Evolutionary conservation across 2,113 vertebrate genomes (phyloP), one percentile per base, ranked within the genome.

Genomic region (Cephalopterus ornatus): DNA sequence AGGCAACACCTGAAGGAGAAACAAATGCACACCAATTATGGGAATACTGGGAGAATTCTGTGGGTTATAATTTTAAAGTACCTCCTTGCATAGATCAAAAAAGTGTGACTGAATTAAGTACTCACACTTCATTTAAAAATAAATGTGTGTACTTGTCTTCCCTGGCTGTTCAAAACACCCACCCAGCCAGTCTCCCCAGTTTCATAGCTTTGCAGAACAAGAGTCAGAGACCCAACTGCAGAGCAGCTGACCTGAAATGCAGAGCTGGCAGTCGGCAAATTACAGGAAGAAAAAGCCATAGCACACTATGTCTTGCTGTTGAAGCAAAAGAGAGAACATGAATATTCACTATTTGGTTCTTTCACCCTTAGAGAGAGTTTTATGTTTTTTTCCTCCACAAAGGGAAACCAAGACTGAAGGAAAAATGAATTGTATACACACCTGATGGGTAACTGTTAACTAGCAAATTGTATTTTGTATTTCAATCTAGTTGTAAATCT

Each of bases 1-100:
- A 87, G 83, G 28, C 20, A 17, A 50, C 44, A 92, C 62, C 95
- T 96, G 92, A 47, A 55, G 30, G 47, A 73, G 75, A 91, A 96
- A 58, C 46, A 86, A 81, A 84, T 37, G 41, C 14, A 78, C 18
- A 41, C 2, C 0, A 0, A 23, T 74, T 56, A 83, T 17, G 30
- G 19, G 14, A 92, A 62, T 12, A 62, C 41, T 42, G 52, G 42
- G 30, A 86, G 26, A 77, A 67, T 11, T 35, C 28, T 18, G 15
- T n/a, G 75, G 8, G 35, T 55, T 50, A 21, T 37, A 16, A 67
- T 84, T 71, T 68, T 35, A 13, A 65, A 49, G 4, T 8, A 15
- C 50, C 4, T 81, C 22, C 20, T 83, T 41, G 21, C 30, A 42
- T 10, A 49, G 11, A 62, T 78, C 28, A 41, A 89, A 59, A 0